Percentiles rank a stretch among this genome's conserved stretches.
These are phyloP conservation scores for Eupithecia tripunctaria DNA, from an alignment of 2,888 invertebrate genomes.

Conservation along the genomic window DNA sequence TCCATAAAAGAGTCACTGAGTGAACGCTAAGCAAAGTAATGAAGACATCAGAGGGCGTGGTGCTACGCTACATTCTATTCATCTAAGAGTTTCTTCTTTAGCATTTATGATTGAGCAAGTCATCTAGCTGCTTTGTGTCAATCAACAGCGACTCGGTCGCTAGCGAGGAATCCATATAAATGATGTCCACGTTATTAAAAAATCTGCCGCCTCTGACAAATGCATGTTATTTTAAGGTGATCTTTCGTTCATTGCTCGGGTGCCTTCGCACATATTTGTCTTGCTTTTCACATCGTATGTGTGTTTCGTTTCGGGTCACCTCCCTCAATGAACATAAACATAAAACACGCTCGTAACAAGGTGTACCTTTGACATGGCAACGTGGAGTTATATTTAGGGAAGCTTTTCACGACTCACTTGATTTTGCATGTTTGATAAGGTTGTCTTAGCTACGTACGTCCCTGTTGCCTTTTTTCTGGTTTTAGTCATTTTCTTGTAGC, in stretches of 20 bases:
- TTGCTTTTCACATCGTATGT: neutral
- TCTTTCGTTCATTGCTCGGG: neutral
- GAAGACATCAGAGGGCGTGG: slow-evolving; percentile 4
- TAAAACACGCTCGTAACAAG: neutral
- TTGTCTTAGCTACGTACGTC: neutral
- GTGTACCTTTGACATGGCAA: slow-evolving; percentile 25
- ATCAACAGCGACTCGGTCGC: neutral
- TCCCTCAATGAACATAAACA: neutral
- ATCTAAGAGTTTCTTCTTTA: neutral
- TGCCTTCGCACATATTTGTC: neutral
- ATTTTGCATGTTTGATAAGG: slow-evolving; percentile 27
- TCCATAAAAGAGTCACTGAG: slow-evolving; percentile 4
- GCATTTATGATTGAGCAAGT: neutral
- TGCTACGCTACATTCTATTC: neutral
- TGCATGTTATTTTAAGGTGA: neutral
- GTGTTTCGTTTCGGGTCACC: slow-evolving; percentile 6
- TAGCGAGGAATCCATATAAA: neutral
- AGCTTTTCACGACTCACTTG: slow-evolving; percentile 25
- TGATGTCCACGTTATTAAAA: neutral
- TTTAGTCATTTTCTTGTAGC: neutral
- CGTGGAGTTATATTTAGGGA: slow-evolving; percentile 27
- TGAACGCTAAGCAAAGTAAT: slow-evolving; percentile 2
- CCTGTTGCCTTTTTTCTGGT: neutral
- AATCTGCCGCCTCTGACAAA: neutral
- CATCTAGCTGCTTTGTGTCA: neutral